Evolutionary conservation across 1,140 invertebrate genomes (phyloP).

Genomic region (Episyrphus balteatus): DNA sequence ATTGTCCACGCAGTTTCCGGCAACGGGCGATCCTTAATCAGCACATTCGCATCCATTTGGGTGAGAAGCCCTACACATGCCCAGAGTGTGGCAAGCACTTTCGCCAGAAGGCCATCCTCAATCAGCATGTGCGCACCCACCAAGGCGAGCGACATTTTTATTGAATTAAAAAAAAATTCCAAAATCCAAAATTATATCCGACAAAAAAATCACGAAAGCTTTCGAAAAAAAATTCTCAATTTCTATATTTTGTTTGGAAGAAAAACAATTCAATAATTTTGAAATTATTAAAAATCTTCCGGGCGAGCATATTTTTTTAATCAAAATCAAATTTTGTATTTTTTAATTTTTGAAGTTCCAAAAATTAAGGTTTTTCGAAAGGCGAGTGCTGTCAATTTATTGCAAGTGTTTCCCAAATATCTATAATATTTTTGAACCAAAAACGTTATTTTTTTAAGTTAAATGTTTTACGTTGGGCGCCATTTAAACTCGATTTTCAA

Average conservation of each 20-base stretch:
- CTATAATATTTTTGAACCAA: no score
- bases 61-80: constrained; percentile 89
- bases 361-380: no score
- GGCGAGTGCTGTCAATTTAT: no score
- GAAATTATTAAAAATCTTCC: no score
- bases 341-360: no score
- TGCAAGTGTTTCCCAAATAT: no score
- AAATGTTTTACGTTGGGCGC: no score
- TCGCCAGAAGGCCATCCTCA: constrained; percentile 88
- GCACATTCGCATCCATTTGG: constrained; percentile 82
- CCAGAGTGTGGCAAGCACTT: constrained; percentile 86
- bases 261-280: not conserved
- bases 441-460: no score
- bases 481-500: no score
- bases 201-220: not conserved
- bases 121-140: constrained; percentile 91
- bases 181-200: no score
- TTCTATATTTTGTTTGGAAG: not conserved
- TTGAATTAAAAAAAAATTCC: constrained; percentile 9
- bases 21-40: constrained; percentile 80
- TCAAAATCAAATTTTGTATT: no score
- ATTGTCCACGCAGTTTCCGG: constrained; percentile 82
- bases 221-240: not conserved
- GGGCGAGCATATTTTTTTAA: no score
- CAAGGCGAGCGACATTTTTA: constrained; percentile 73